phyloP scores from a whole-genome alignment of 2,797 vertebrate species.

The Myoxocephalus aenaeus region DNA sequence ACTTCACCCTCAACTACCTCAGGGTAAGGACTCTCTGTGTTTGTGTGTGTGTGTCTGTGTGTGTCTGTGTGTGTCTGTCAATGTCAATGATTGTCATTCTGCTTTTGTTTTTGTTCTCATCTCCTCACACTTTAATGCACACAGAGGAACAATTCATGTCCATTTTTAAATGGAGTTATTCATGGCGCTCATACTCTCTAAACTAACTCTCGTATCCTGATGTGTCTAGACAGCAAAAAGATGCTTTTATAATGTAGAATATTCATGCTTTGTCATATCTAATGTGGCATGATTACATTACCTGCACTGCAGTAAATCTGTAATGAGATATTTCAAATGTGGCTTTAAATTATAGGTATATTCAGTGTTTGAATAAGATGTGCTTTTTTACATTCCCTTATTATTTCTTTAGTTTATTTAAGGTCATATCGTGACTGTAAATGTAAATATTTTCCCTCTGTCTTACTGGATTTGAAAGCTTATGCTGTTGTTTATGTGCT shows the following conservation, averaged over 20 bases:
- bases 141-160: slow-evolving; percentile 30
- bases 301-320: slow-evolving; percentile 21
- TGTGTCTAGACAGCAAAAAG: slow-evolving; percentile 30
- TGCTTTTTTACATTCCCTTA: slow-evolving; percentile 11
- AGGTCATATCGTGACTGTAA: slow-evolving; percentile 26
- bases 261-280: slow-evolving; percentile 15
- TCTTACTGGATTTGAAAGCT: slow-evolving; percentile 30
- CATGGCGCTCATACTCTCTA: slow-evolving; percentile 30
- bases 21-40: slow-evolving; percentile 87
- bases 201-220: slow-evolving; percentile 1
- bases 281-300: slow-evolving; percentile 2
- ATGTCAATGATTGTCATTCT: slow-evolving; percentile 55
- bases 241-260: slow-evolving; percentile 18
- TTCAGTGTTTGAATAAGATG: slow-evolving; percentile 17
- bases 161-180: slow-evolving; percentile 43
- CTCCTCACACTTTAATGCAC: slow-evolving; percentile 31
- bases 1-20: slow-evolving; percentile 99
- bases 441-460: slow-evolving; percentile 17
- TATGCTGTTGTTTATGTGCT: slow-evolving; percentile 37
- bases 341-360: slow-evolving; percentile 7
- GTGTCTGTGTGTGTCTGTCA: slow-evolving; percentile 23
- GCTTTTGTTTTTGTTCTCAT: slow-evolving; percentile 45
- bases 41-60: background rate
- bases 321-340: slow-evolving; percentile 13
- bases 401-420: slow-evolving; percentile 36